These are phyloP conservation scores for Tyrophagus putrescentiae DNA, from an alignment of 1,140 invertebrate genomes.

Conservation along the genomic window DNA sequence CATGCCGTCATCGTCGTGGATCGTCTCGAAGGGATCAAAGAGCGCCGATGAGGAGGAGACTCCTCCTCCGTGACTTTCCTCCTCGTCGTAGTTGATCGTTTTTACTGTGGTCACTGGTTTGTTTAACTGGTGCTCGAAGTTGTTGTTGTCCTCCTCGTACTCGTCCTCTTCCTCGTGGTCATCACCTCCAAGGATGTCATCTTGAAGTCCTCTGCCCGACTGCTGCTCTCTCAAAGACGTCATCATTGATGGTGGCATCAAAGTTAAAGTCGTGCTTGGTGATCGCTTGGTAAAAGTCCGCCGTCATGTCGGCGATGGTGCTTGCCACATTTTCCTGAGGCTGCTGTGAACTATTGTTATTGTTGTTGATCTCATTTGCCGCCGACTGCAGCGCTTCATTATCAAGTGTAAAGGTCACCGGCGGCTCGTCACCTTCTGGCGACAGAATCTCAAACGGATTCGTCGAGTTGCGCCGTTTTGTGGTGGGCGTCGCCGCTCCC, in stretches of 20 bases:
- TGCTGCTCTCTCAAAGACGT: not conserved
- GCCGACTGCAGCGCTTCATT: slow-evolving; percentile 1
- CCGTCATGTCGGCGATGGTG: slow-evolving; percentile 22
- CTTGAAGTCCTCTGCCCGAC: not conserved
- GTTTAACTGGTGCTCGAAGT: not conserved
- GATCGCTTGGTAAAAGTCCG: slow-evolving; percentile 22
- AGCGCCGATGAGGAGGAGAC: not conserved
- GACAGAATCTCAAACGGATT: slow-evolving; percentile 22
- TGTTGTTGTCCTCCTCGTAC: not conserved
- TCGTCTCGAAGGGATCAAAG: slow-evolving; percentile 26
- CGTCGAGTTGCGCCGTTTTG: slow-evolving; percentile 18
- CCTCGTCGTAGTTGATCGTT: not conserved
- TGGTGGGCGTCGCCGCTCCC: slow-evolving; percentile 16
- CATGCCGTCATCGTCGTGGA: slow-evolving; percentile 21
- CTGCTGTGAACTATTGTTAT: not conserved
- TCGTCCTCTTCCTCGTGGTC: not conserved
- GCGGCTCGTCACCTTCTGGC: slow-evolving; percentile 16
- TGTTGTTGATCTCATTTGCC: not conserved
- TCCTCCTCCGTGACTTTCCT: not conserved
- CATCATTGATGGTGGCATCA: not conserved
- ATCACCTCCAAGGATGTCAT: slow-evolving; percentile 1
- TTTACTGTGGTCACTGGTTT: not conserved
- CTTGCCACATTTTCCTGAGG: slow-evolving; percentile 3
- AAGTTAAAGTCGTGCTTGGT: not conserved
- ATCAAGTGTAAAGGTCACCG: not conserved